A percentile compares a stretch with the other conserved stretches of the same genome.
Conservation (phyloP, 2,797 vertebrate species). For the Dicrostonyx torquatus region DNA sequence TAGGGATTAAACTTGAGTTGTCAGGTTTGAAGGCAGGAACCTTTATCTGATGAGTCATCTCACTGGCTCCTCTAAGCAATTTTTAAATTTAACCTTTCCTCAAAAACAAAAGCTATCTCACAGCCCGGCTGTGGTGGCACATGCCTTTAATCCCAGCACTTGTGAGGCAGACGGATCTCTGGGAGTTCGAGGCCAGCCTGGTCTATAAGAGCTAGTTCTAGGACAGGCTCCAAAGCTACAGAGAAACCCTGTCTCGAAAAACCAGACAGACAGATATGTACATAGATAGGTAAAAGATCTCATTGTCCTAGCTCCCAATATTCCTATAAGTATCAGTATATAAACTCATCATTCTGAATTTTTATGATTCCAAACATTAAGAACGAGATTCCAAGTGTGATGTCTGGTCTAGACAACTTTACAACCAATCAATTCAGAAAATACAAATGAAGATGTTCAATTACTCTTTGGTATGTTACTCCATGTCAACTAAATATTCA, state of each 20-base stretch:
- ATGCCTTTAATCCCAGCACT: too few species aligned
- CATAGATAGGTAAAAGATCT: not conserved
- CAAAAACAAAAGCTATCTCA: not conserved
- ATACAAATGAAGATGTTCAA: slow-evolving; percentile 42
- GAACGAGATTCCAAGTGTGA: not conserved
- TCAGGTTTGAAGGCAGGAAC: not conserved
- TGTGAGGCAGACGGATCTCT: too few species aligned
- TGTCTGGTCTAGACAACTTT: slow-evolving; percentile 33
- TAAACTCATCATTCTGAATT: not conserved
- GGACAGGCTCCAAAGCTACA: too few species aligned
- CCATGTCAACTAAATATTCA: slow-evolving; percentile 41
- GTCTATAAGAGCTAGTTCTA: too few species aligned
- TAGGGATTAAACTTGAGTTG: not conserved
- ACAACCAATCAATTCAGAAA: slow-evolving; percentile 43
- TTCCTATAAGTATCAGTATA: not conserved
- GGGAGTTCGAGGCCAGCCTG: too few species aligned
- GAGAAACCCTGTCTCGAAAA: too few species aligned
- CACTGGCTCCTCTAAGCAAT: not conserved
- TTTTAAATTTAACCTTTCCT: slow-evolving; percentile 30
- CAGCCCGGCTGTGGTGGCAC: too few species aligned
- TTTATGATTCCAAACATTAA: not conserved
- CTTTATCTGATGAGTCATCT: not conserved
- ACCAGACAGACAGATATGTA: too few species aligned
- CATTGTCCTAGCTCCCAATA: slow-evolving; percentile 22
- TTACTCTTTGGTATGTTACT: slow-evolving; percentile 44